These are phyloP conservation scores for Liparis tanakae DNA, from an alignment of 2,797 vertebrate genomes.

Conservation along the genomic window DNA sequence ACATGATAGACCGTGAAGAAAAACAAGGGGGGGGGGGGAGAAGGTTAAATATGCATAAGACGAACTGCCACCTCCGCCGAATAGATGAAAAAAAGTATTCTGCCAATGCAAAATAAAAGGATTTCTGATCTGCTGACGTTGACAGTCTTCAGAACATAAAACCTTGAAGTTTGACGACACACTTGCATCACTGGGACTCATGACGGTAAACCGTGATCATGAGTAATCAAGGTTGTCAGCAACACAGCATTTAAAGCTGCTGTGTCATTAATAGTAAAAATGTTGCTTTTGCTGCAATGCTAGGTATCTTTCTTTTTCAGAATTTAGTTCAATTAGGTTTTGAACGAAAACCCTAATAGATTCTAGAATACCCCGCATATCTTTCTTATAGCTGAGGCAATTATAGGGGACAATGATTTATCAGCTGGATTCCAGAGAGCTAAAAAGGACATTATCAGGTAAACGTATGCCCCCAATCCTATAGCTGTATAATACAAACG, in stretches of 20 bases:
- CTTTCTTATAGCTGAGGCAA: conserved; percentile 44
- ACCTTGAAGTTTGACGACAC: neutral
- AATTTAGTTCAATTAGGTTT: conserved; percentile 47
- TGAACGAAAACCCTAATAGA: conserved; percentile 39
- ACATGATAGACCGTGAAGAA: conserved; percentile 33
- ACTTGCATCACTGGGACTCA: neutral
- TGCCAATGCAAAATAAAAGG: conserved; percentile 36
- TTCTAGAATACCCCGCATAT: conserved; percentile 45
- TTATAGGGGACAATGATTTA: conserved; percentile 54
- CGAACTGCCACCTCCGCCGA: neutral
- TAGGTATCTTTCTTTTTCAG: neutral
- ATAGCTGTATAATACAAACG: conserved; percentile 38
- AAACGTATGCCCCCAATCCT: conserved; percentile 34
- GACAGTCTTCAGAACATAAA: conserved; percentile 3
- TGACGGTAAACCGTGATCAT: conserved; percentile 1
- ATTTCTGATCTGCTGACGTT: conserved; percentile 34
- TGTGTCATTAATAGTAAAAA: conserved; percentile 3
- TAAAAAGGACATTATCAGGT: conserved; percentile 50
- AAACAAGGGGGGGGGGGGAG: conserved; percentile 8
- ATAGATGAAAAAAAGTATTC: conserved; percentile 44
- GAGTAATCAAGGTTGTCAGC: neutral
- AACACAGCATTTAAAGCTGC: neutral
- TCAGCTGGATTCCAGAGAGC: conserved; percentile 55
- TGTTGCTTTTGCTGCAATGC: neutral
- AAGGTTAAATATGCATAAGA: conserved; percentile 56